phyloP scores from a whole-genome alignment of 2,797 vertebrate genomes.

The Gorsachius magnificus region DNA sequence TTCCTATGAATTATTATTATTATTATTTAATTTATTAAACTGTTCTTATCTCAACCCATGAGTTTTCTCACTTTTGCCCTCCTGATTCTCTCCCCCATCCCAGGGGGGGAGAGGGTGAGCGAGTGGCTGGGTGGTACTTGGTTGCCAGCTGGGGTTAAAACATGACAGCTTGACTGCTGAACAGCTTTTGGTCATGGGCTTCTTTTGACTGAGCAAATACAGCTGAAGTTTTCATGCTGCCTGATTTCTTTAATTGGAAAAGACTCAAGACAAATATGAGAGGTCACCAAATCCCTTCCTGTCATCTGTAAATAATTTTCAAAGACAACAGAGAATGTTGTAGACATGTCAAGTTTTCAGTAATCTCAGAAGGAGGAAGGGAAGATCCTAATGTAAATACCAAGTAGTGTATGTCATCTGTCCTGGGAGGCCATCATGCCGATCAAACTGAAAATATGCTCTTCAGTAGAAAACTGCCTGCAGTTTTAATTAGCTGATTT shows the following conservation, averaged over 20 bases:
- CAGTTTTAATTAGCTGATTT: background rate
- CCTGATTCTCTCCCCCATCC: too few relatives aligned
- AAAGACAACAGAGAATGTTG: background rate
- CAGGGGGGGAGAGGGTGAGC: too few relatives aligned
- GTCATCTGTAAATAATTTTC: constrained; percentile 39
- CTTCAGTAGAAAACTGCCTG: background rate
- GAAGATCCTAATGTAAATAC: background rate
- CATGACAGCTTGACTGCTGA: background rate
- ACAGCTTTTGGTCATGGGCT: background rate
- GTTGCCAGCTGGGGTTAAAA: too few relatives aligned
- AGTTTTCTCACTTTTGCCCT: too few relatives aligned
- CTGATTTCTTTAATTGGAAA: constrained; percentile 33
- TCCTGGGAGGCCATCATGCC: background rate
- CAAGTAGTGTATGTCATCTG: background rate
- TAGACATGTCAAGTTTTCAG: constrained; percentile 1
- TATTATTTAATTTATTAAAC: too few relatives aligned
- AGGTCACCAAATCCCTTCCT: background rate
- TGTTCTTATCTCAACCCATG: too few relatives aligned
- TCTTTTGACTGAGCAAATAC: constrained; percentile 8
- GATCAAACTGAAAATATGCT: background rate
- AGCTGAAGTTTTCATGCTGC: background rate
- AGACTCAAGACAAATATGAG: constrained; percentile 30
- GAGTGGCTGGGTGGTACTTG: too few relatives aligned
- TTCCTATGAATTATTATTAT: background rate
- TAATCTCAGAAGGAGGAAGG: background rate